Evolutionary conservation across 2,113 vertebrate species (phyloP), one percentile per base, ranked within the genome.

Genomic region (Brienomyrus brachyistius): DNA sequence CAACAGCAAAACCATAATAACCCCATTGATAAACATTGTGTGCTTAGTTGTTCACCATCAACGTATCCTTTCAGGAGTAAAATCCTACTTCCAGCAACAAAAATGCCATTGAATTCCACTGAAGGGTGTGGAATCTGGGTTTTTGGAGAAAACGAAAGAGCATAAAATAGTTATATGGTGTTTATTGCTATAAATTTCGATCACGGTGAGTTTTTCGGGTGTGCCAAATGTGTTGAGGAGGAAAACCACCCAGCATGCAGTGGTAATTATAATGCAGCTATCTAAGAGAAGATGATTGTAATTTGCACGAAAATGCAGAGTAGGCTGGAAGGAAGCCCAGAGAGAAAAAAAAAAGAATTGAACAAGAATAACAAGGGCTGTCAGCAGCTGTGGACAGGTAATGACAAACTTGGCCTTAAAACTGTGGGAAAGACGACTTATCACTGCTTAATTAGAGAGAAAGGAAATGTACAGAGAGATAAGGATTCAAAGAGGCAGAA

Each of bases 351-450:
- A 94, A 0, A 94, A 96, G 51, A 97, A 92, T 93, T 95, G 95
- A 95, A 96, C 62, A 92, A 96, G 86, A 96, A 96, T 90, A 97
- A 95, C 92, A 96, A 93, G 93, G 96, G 96, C 45, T 93, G 92
- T 88, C 95, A 96, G 90, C 96, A 97, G 90, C 85, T 97, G 87
- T 96, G 95, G 95, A 94, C 96, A 92, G 95, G 96, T 97, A 96
- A 96, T 54, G 86, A 91, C 31, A 89, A 84, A 74, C 83, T 90
- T 59, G n/a, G 84, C 89, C 43, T 86, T 66, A 87, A 87, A 86
- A 48, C 50, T 56, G 52, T 54, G 83, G 45, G 35, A 89, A 85
- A 85, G 62, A 87, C 59, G 59, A 15, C 52, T 87, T 90, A 66
- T 90, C 84, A 23, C 13, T 62, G 89, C 48, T 87, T 87, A 74